Base-by-base conservation (phyloP, 2,113 vertebrate species). In the Marcusenius ussheri region DNA sequence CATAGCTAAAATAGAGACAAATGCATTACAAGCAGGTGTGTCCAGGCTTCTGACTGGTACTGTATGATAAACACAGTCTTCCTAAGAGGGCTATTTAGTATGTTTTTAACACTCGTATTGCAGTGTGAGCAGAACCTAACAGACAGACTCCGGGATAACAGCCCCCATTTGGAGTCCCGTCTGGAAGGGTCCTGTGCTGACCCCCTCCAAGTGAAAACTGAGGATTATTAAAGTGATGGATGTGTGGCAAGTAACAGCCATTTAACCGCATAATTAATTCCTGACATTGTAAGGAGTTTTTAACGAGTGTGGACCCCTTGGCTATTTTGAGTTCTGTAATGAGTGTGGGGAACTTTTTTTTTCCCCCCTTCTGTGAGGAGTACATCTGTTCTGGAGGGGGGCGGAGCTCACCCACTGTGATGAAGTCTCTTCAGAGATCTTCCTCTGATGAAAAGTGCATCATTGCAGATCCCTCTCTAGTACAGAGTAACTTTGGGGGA, bases 241-340 rank as follows among this genome's bases (percentile, higher is more conserved):
- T 83, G 77, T 17, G 42, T 31, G 77, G 35, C 77, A 83, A 24
- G 35, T 83, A 19, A 83, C 35, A 17, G 77, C 35, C 39, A 83
- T 83, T 83, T 83, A 83, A 83, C 39, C 77, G 35, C 77, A 42
- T 83, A 83, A 83, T 83, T 83, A 83, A 83, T 83, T 83, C 77
- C 77, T 83, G 77, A 45, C 39, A 46, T 83, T 45, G 31, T 46
- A 39, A 83, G 35, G 17, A 46, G 39, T 87, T 87, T 87, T 27
- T 50, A 87, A 87, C 24, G 21, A 51, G 10, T 87, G 49, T 31
- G 42, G 35, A 45, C 77, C 77, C 77, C 35, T 7, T 83, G 47
- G 84, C 49, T 87, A 31, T 87, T 87, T 31, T 51, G 10, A 31
- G 84, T 51, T 27, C 24, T 27, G 46, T 50, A 87, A 87, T 50